Conservation (phyloP, 1,140 invertebrate genomes). For the Varroa destructor region DNA sequence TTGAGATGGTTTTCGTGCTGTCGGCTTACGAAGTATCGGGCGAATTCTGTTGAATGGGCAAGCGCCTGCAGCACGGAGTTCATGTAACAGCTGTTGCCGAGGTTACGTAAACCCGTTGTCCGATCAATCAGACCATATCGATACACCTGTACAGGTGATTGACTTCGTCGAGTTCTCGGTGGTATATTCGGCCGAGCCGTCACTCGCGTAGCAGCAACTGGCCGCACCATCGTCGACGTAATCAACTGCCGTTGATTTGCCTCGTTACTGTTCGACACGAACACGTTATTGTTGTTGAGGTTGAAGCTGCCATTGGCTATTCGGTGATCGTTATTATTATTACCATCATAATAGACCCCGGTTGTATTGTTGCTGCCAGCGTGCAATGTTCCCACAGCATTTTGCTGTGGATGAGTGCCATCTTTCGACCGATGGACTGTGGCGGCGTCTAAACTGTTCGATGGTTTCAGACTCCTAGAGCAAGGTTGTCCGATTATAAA, state of each 20-base stretch:
- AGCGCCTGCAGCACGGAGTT: constrained; percentile 19
- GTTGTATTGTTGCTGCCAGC: too few relatives aligned
- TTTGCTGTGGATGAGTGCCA: background rate
- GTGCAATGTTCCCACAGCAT: too few relatives aligned
- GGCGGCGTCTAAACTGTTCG: constrained; percentile 4
- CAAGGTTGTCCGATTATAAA: too few relatives aligned
- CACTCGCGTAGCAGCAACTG: too few relatives aligned
- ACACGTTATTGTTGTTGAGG: too few relatives aligned
- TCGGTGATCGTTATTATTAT: background rate
- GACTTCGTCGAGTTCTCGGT: constrained; percentile 6
- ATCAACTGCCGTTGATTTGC: too few relatives aligned
- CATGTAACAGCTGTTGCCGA: constrained; percentile 12
- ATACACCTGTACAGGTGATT: constrained; percentile 26
- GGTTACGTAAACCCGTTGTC: background rate
- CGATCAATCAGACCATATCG: constrained; percentile 4
- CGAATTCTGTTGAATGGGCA: constrained; percentile 10
- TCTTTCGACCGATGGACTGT: constrained; percentile 13
- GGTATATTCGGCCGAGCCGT: background rate
- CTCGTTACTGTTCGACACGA: too few relatives aligned
- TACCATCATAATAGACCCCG: background rate
- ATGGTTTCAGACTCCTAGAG: background rate
- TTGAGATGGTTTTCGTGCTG: background rate
- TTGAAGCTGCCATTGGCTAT: background rate
- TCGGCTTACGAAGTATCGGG: background rate
- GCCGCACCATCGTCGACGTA: too few relatives aligned